Conservation (phyloP, 1,140 invertebrate genomes). For the Rhopalosiphum maidis region DNA sequence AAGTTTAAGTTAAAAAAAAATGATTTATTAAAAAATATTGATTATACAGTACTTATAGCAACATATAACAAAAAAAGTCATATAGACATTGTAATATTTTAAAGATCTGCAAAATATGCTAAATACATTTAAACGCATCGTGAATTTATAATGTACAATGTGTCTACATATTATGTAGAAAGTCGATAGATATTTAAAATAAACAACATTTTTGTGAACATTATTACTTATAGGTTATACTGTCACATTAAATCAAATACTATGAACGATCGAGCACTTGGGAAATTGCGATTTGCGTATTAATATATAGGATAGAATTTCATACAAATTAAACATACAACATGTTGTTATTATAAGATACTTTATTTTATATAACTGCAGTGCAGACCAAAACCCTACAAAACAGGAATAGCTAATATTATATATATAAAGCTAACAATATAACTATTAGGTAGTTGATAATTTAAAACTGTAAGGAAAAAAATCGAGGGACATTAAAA, state of each 20-base stretch:
- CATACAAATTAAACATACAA: background rate
- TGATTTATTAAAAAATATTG: background rate
- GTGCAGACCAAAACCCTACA: no score
- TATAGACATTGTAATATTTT: background rate
- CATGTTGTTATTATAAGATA: background rate
- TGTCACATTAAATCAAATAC: background rate
- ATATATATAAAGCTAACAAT: no score
- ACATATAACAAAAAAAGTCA: no score
- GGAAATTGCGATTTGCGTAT: background rate
- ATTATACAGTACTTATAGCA: background rate
- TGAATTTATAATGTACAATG: no score
- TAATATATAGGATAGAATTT: background rate
- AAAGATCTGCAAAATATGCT: background rate
- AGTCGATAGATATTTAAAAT: background rate
- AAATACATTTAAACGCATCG: background rate
- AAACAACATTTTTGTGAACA: background rate
- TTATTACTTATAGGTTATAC: background rate
- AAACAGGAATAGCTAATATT: no score
- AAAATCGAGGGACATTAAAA: no score
- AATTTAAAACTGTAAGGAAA: no score
- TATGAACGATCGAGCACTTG: conserved; percentile 7
- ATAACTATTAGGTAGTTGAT: no score
- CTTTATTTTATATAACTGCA: no score
- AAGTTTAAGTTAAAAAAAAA: background rate
- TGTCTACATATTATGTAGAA: background rate